Base-by-base conservation (phyloP, 1,140 invertebrate species). In the Calosoma granatense region DNA sequence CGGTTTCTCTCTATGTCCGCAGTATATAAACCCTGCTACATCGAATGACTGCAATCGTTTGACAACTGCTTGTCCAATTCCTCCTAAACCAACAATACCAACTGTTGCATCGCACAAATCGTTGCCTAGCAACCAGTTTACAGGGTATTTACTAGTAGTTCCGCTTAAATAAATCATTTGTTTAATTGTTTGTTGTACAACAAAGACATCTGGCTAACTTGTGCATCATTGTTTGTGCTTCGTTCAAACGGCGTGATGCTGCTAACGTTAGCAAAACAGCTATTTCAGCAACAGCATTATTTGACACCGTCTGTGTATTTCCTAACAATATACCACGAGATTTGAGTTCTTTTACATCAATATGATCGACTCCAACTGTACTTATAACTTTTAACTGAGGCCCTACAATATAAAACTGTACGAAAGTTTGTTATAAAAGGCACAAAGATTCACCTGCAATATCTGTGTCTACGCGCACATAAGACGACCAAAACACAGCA, bases 361-460 rank as follows among this genome's bases (percentile, higher is more conserved):
- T 78, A 61, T 87, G 84, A 64, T 90, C 85, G 57, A 82, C 77
- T 14, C 94, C 94, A 14, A 92, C 92, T 0, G 94, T 94, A 0
- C 81, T 82, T 17, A 97, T 78, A 1, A 94, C 88, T 74, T 90
- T 90, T 14, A 95, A 72, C 39, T 82, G 76, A 2, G 81, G 70
- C 12, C 91, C 92, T n/a, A n/a, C n/a, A n/a, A n/a, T n/a, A n/a
- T n/a, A n/a, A n/a, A n/a, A n/a, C n/a, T n/a, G n/a, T n/a, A n/a
- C n/a, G n/a, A n/a, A n/a, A n/a, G n/a, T n/a, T n/a, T n/a, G n/a
- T n/a, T n/a, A n/a, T n/a, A n/a, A n/a, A n/a, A n/a, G n/a, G n/a
- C n/a, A n/a, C n/a, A n/a, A 43, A 43, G 23, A 54, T 22, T 30
- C 53, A 70, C 70, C 70, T 39, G 70, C 70, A 11, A 57, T 59